phyloP scores from a whole-genome alignment of 2,888 invertebrate species.

The Heteropelma amictum region DNA sequence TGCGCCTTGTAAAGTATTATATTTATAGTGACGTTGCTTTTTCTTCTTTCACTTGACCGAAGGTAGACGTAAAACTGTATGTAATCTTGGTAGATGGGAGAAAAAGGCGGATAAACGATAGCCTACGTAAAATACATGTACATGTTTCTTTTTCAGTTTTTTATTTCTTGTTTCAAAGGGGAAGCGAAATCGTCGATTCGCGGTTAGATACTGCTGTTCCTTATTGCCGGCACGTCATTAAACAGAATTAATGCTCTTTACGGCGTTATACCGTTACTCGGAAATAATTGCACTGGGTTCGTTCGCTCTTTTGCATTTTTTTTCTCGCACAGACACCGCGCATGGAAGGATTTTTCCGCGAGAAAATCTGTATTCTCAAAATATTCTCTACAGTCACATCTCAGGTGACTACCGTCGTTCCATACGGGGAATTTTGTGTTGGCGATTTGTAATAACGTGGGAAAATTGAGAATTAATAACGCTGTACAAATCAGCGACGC shows the following conservation, averaged over 20 bases:
- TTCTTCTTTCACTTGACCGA: conserved; percentile 11
- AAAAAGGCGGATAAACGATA: conserved; percentile 44
- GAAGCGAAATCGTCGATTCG: conserved; percentile 45
- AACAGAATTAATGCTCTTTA: conserved; percentile 49
- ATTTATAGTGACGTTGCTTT: conserved; percentile 1
- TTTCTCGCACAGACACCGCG: neutral
- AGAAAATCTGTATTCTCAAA: neutral
- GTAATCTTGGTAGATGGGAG: conserved; percentile 29
- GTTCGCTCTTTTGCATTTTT: neutral
- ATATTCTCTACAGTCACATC: neutral
- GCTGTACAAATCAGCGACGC: too few species aligned
- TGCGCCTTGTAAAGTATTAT: conserved; percentile 30
- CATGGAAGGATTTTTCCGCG: too few species aligned
- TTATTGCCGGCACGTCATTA: conserved; percentile 55
- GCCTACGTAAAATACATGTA: conserved; percentile 21
- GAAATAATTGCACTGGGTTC: conserved; percentile 21
- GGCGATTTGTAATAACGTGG: neutral
- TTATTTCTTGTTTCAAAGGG: neutral
- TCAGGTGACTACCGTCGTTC: neutral
- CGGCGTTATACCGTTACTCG: conserved; percentile 33
- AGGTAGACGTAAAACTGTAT: conserved; percentile 28
- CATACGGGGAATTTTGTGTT: too few species aligned
- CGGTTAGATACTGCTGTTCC: conserved; percentile 59
- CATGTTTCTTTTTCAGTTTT: neutral
- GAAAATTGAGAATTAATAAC: too few species aligned